Evolutionary conservation across 2,888 invertebrate genomes (phyloP), one percentile per base, ranked within the genome.

Genomic region (Linnaemya vulpina): DNA sequence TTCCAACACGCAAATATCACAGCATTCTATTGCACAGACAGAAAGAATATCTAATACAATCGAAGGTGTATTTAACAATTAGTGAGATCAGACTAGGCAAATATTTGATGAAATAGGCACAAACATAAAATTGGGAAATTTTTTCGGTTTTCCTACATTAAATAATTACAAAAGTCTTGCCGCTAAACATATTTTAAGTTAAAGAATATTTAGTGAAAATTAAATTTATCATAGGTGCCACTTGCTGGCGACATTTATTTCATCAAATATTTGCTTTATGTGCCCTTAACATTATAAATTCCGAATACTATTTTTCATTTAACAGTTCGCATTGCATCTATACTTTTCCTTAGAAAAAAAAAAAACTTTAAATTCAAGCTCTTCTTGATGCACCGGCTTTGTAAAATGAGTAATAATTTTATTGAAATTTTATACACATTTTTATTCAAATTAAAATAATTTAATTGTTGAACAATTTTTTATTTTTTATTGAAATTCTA

Each of bases 391-490:
- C 35, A n/a, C 13, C 20, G 17, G 30, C n/a, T 58, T 22, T n/a
- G 10, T 63, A 65, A 51, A 10, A 51, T 81, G 55, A 76, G 22
- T 62, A 70, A 74, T 40, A 58, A 46, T 53, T 67, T 40, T 73
- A 58, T 65, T 43, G 3, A 51, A 74, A 40, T 60, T 80, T 62
- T 70, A 22, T 55, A n/a, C n/a, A 65, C 22, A 55, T 46, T 43
- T 68, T 68, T 58, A 22, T 22, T 38, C 9, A 22, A 62, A 40
- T 58, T 11, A 67, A 77, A 25, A 81, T 81, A 62, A 81, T 46
- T 81, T 63, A 81, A 81, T 81, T 40, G 40, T 49, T 68, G 15
- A 22, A 49, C 38, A 49, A 40, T 67, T 77, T 53, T 77, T 49
- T 58, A 40, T 67, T 77, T 53, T 77, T 40, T 43, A 74, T 63